Conservation (phyloP, 1,140 invertebrate genomes). For the Drosophila biarmipes region DNA sequence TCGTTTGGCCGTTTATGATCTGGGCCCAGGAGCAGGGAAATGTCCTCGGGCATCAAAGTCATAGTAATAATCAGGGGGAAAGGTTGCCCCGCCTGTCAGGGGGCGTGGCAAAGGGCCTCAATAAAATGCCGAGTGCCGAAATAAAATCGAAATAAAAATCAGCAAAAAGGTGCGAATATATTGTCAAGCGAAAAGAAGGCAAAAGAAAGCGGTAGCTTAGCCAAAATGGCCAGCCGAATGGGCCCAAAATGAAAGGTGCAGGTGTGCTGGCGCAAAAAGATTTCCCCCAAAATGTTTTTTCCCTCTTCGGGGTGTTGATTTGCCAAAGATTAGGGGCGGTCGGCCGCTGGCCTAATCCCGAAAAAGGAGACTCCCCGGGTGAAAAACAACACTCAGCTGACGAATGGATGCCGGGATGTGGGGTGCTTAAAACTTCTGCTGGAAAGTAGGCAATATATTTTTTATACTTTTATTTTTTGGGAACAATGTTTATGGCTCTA, state of each 20-base stretch:
- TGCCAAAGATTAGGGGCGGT: slow-evolving; percentile 54
- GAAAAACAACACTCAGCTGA: slow-evolving; percentile 28
- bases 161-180: slow-evolving; percentile 75
- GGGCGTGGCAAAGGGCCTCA: slow-evolving; percentile 64
- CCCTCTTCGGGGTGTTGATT: slow-evolving; percentile 45
- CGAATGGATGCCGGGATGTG: slow-evolving; percentile 28
- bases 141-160: slow-evolving; percentile 79
- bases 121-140: slow-evolving; percentile 72
- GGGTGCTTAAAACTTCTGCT: slow-evolving; percentile 38
- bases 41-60: slow-evolving; percentile 59
- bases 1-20: slow-evolving; percentile 72
- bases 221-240: slow-evolving; percentile 45
- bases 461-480: slow-evolving; percentile 35
- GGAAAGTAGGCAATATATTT: slow-evolving; percentile 61
- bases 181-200: slow-evolving; percentile 46
- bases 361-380: slow-evolving; percentile 34
- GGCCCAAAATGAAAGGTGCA: slow-evolving; percentile 48
- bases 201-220: slow-evolving; percentile 24
- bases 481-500: slow-evolving; percentile 58
- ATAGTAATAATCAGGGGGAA: slow-evolving; percentile 73
- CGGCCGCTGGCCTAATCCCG: slow-evolving; percentile 50
- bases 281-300: slow-evolving; percentile 47
- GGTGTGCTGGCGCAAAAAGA: slow-evolving; percentile 45
- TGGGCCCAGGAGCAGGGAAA: slow-evolving; percentile 28
- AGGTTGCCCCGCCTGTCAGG: slow-evolving; percentile 44